phyloP scores from a whole-genome alignment of 2,888 invertebrate genomes.

The Amblyjoppa fuscipennis region DNA sequence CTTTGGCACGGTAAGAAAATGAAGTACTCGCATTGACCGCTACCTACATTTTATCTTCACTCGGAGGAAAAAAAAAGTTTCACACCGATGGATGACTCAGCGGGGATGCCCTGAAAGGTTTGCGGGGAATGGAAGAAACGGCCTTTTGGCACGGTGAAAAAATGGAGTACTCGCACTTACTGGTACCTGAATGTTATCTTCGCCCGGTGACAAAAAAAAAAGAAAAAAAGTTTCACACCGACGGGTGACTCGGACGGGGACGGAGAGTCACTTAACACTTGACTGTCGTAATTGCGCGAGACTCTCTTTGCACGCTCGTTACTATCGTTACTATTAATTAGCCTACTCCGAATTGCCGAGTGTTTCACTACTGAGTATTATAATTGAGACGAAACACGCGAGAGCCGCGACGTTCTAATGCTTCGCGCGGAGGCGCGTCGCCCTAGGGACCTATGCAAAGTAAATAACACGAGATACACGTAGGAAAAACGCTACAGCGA shows the following conservation, averaged over 20 bases:
- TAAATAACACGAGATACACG: constrained; percentile 7
- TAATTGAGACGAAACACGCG: constrained; percentile 50
- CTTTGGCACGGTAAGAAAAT: background rate
- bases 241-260: background rate
- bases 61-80: background rate
- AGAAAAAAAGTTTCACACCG: background rate
- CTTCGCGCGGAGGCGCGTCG: constrained; percentile 6
- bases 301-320: constrained; percentile 45
- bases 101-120: background rate
- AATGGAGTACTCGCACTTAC: background rate
- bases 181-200: background rate
- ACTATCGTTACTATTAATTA: constrained; percentile 62
- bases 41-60: background rate
- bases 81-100: no score
- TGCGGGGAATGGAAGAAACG: background rate
- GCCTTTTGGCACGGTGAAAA: background rate
- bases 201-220: background rate
- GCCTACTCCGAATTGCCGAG: constrained; percentile 53
- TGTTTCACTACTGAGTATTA: constrained; percentile 25
- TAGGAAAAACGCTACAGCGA: background rate
- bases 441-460: background rate
- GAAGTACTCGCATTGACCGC: background rate
- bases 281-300: constrained; percentile 46
- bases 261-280: constrained; percentile 54
- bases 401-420: background rate